Percentiles rank a stretch among this genome's conserved stretches.
Conservation (phyloP, 2,113 vertebrate genomes). For the Scomber scombrus region DNA sequence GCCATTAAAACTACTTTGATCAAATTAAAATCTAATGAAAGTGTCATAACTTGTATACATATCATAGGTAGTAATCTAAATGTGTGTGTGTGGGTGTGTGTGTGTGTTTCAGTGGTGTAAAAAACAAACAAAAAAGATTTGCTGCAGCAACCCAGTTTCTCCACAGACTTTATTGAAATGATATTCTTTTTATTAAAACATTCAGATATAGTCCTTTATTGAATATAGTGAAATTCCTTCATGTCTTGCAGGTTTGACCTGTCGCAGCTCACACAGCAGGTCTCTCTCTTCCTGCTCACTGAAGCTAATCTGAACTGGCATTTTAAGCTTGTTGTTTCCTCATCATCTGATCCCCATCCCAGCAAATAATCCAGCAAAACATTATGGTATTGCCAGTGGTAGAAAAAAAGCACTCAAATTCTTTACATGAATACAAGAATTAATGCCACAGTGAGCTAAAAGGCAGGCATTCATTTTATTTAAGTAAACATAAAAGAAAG, state of each 20-base stretch:
- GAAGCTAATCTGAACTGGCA: conserved; percentile 58
- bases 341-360: conserved; percentile 16
- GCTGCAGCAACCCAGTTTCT: neutral
- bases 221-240: conserved; percentile 11
- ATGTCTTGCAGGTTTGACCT: neutral
- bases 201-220: neutral
- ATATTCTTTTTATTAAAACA: neutral
- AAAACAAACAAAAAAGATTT: neutral
- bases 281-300: conserved; percentile 3
- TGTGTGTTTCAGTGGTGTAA: too few species aligned
- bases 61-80: neutral
- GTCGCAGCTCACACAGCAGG: neutral
- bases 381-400: neutral
- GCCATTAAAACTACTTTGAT: neutral
- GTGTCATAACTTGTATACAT: neutral
- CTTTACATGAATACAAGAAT: neutral
- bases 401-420: neutral
- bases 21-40: neutral
- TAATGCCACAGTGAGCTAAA: neutral
- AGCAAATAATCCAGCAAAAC: neutral
- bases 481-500: neutral
- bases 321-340: conserved; percentile 56
- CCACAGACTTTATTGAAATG: neutral
- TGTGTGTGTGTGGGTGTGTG: too few species aligned
- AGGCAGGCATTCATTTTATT: neutral